Evolutionary conservation across 2,888 invertebrate genomes (phyloP), one percentile per base, ranked within the genome.

Genomic region (Acleris literana): DNA sequence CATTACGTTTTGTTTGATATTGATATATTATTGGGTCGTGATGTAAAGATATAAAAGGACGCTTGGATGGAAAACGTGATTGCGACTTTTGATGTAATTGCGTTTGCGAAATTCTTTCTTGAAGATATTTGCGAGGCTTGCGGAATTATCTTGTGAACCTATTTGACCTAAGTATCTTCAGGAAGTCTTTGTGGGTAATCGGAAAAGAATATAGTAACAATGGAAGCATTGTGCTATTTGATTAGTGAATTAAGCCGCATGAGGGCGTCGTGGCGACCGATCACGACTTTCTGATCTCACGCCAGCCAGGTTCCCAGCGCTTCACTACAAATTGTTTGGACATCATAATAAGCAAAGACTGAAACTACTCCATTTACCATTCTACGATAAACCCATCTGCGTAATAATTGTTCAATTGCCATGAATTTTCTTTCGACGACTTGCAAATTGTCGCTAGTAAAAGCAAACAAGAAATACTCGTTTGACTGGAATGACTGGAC

Each of bases 271-370:
- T 87, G 88, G 80, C 81, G 75, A 75, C 76, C 80, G 84, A 84
- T 86, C 89, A 88, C 89, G 88, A 89, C 84, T 86, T 80, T 82
- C 80, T 76, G 83, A 82, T 86, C 87, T 84, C 87, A 88, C 86
- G 88, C 78, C 78, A 75, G 71, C 71, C 72, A 70, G 69, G 78
- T 86, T 87, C 87, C 85, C 85, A 87, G 80, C 84, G 83, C 82
- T 78, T 80, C 77, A 73, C 72, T 79, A 79, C 81, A 83, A 83
- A 80, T 83, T 80, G 81, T 81, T 81, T 77, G 78, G 78, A 76
- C 77, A 78, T 76, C 72, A 76, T 72, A 71, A 72, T 73, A 69
- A 72, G 71, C 68, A 69, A 71, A 68, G 65, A 64, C 68, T 58
- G 64, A 70, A 74, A 72, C 70, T 71, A 68, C 71, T 52, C 16